Evolutionary conservation across 2,888 invertebrate species (phyloP).

Genomic region (Aphidoletes aphidimyza): DNA sequence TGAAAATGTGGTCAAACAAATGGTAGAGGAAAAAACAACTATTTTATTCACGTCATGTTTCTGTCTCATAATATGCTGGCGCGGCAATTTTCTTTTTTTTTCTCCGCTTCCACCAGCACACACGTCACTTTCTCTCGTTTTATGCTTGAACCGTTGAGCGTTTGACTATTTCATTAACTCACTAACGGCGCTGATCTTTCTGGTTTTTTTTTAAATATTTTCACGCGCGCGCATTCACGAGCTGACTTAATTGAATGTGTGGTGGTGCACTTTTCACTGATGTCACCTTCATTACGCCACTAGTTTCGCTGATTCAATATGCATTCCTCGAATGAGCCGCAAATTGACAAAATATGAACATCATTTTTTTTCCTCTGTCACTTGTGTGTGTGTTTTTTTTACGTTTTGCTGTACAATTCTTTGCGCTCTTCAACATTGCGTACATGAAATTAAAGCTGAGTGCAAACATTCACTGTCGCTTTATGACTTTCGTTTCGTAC

Average conservation of each 20-base stretch:
- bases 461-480: constrained; percentile 27
- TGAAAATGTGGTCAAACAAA: constrained; percentile 19
- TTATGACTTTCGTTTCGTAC: neutral
- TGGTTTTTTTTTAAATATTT: too few species aligned
- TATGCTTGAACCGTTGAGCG: neutral
- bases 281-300: constrained; percentile 34
- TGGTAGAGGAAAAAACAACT: constrained; percentile 7
- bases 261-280: neutral
- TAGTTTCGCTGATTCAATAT: neutral
- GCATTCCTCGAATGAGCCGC: constrained; percentile 21
- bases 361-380: neutral
- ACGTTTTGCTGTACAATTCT: too few species aligned
- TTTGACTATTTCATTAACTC: constrained; percentile 5
- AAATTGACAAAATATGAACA: constrained; percentile 28
- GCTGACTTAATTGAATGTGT: constrained; percentile 20
- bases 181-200: neutral
- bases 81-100: constrained; percentile 4
- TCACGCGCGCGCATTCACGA: too few species aligned
- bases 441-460: constrained; percentile 18
- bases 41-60: constrained; percentile 32
- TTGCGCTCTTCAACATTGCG: neutral
- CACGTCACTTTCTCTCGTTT: constrained; percentile 30
- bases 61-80: neutral
- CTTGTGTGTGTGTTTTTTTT: too few species aligned
- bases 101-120: too few species aligned